Evolutionary conservation across 1,140 invertebrate species (phyloP).

Genomic region (Drosophila pandora): DNA sequence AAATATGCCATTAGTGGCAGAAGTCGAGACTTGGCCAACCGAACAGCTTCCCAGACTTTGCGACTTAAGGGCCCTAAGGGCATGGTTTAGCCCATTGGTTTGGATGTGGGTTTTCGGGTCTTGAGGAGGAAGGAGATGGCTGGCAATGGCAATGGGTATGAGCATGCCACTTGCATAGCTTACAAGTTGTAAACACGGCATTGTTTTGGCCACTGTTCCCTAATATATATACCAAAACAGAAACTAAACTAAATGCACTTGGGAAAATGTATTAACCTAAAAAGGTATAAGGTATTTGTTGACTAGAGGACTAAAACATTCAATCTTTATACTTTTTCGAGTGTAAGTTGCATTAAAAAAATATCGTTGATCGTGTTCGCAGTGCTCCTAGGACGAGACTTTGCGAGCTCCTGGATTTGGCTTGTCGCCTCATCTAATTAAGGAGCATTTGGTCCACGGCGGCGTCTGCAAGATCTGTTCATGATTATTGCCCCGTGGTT

Average conservation of each 20-base stretch:
- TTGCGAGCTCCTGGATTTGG: slow-evolving; percentile 22
- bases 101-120: background rate
- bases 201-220: slow-evolving; percentile 63
- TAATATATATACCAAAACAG: slow-evolving; percentile 51
- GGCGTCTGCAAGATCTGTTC: slow-evolving; percentile 72
- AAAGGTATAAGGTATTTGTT: background rate
- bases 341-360: slow-evolving; percentile 15
- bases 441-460: slow-evolving; percentile 65
- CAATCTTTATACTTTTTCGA: background rate
- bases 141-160: background rate
- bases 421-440: slow-evolving; percentile 82
- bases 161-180: slow-evolving; percentile 59
- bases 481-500: slow-evolving; percentile 73
- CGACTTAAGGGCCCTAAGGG: slow-evolving; percentile 37
- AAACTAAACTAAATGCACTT: slow-evolving; percentile 9
- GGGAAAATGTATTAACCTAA: background rate
- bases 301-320: no score
- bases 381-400: slow-evolving; percentile 9
- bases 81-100: slow-evolving; percentile 11
- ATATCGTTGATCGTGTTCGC: slow-evolving; percentile 46
- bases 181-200: slow-evolving; percentile 82
- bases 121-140: background rate
- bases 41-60: slow-evolving; percentile 42
- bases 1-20: slow-evolving; percentile 80
- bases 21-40: slow-evolving; percentile 42